Conservation (phyloP, 2,888 invertebrate genomes). For the Leptopilina drosophilae region DNA sequence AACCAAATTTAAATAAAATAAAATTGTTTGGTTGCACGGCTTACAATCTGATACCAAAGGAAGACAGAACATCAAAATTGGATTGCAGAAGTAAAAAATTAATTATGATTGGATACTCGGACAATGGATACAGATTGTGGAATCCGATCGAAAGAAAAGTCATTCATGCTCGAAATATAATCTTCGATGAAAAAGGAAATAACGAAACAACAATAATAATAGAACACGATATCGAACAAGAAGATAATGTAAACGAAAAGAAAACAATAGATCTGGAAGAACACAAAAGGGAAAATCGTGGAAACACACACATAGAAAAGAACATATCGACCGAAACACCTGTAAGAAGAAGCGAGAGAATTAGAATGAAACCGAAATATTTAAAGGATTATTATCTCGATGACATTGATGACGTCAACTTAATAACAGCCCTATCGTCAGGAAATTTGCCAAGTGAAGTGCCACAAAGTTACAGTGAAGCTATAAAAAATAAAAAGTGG, state of each 20-base stretch:
- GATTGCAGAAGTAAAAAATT: conserved; percentile 15
- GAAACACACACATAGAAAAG: not conserved
- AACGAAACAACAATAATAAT: not conserved
- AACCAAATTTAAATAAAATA: conserved; percentile 13
- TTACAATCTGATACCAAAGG: conserved; percentile 1
- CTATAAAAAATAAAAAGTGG: not conserved
- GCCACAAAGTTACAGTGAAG: conserved; percentile 3
- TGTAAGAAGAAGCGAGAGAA: conserved; percentile 23
- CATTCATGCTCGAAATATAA: conserved; percentile 20
- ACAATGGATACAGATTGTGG: conserved; percentile 25
- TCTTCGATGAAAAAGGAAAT: conserved; percentile 16
- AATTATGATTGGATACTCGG: conserved; percentile 16
- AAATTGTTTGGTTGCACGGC: conserved; percentile 15
- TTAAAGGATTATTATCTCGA: not conserved
- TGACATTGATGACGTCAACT: conserved; percentile 1
- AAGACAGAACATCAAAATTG: conserved; percentile 9
- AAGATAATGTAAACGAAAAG: not conserved
- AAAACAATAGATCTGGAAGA: not conserved
- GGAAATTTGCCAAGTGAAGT: conserved; percentile 10
- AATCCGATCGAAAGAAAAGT: conserved; percentile 11
- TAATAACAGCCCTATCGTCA: conserved; percentile 2
- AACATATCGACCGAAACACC: not conserved
- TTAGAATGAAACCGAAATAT: not conserved
- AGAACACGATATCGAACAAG: not conserved
- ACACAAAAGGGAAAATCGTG: not conserved